Evolutionary conservation across 2,888 invertebrate genomes (phyloP).

Genomic region (Noctua janthina): DNA sequence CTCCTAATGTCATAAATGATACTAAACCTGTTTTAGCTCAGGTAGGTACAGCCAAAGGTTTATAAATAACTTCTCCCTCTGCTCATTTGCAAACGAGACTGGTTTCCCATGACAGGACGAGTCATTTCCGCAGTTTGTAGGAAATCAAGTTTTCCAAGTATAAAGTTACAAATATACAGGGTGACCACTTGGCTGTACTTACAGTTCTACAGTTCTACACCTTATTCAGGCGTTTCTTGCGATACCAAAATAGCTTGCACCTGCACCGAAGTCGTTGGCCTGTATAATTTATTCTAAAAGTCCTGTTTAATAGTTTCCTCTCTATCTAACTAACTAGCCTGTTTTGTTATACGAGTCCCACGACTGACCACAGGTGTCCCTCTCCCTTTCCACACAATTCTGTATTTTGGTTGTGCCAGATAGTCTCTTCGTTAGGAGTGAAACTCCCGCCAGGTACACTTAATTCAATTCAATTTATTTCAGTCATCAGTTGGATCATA

Average conservation of each 20-base stretch:
- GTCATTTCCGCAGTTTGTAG: conserved; percentile 42
- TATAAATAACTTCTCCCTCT: conserved; percentile 21
- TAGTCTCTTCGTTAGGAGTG: background rate
- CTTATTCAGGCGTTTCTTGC: conserved; percentile 28
- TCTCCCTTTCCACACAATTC: background rate
- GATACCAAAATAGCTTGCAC: conserved; percentile 41
- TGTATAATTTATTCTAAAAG: conserved; percentile 31
- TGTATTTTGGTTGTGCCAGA: background rate
- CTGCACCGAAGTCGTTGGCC: conserved; percentile 30
- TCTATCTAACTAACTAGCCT: background rate
- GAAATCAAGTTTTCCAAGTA: conserved; percentile 44
- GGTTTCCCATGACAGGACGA: conserved; percentile 42
- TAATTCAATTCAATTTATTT: no score
- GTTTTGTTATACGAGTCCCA: no score
- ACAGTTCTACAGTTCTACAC: background rate
- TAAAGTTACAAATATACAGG: conserved; percentile 21
- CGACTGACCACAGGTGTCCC: background rate
- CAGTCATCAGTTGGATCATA: no score
- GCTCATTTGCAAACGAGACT: conserved; percentile 39
- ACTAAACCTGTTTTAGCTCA: conserved; percentile 7
- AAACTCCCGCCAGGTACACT: background rate
- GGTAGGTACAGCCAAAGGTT: background rate
- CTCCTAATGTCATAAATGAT: background rate
- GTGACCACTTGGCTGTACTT: conserved; percentile 6
- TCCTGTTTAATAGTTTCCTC: conserved; percentile 25